Percentiles rank a stretch among this genome's conserved stretches.
Conservation (phyloP, 2,797 vertebrate species). For the Anniella stebbinsi region DNA sequence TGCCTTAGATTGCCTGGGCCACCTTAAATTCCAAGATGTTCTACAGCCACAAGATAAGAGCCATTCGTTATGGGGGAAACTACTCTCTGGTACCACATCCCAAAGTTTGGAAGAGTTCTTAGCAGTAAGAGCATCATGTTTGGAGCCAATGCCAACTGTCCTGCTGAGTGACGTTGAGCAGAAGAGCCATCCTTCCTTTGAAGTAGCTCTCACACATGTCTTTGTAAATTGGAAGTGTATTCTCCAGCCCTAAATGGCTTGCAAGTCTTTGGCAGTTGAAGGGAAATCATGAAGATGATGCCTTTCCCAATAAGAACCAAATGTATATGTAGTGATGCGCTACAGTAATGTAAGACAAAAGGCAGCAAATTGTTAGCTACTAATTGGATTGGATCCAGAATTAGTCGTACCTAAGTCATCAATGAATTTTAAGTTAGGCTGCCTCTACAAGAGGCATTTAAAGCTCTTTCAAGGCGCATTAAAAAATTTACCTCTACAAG, state of each 20-base stretch:
- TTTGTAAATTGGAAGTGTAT: not conserved
- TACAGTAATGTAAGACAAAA: not conserved
- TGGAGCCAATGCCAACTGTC: not conserved
- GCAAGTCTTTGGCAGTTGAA: not conserved
- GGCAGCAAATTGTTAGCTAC: too few species aligned
- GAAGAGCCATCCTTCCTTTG: not conserved
- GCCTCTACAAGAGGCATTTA: too few species aligned
- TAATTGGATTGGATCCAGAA: too few species aligned
- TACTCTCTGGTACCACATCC: not conserved
- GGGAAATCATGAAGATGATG: not conserved
- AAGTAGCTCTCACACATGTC: not conserved
- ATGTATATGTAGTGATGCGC: not conserved
- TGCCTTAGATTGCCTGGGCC: not conserved
- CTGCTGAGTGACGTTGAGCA: not conserved
- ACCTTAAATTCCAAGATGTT: not conserved
- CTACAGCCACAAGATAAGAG: not conserved
- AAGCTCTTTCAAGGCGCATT: too few species aligned
- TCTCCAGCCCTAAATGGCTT: not conserved
- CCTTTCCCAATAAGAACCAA: not conserved
- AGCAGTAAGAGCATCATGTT: not conserved
- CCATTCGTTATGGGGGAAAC: not conserved
- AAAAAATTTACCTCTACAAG: too few species aligned
- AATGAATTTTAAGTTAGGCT: too few species aligned
- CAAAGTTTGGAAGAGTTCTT: not conserved
- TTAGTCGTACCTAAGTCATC: too few species aligned